A percentile compares a stretch with the other conserved stretches of the same genome.
phyloP scores from a whole-genome alignment of 64 coral and sea anemone genomes.

The Anthopleura sola region DNA sequence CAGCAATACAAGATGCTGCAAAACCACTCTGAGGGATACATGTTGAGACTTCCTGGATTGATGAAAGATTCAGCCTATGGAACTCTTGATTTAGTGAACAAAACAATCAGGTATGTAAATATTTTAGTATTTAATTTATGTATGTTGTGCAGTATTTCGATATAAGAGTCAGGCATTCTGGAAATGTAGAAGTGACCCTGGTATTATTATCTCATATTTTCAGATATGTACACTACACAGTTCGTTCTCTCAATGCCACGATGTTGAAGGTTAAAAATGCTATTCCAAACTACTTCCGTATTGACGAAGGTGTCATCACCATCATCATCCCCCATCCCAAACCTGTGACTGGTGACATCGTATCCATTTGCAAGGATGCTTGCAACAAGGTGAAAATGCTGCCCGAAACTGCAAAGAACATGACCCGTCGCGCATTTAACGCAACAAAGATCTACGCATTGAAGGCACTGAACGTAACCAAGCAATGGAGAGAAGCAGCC shows the following conservation, averaged over 20 bases:
- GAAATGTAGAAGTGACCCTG: background rate
- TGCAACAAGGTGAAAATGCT: conserved; percentile 49
- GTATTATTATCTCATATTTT: background rate
- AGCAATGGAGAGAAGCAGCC: conserved; percentile 13
- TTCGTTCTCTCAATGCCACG: conserved; percentile 30
- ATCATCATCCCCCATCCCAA: conserved; percentile 61
- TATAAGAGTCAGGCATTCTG: background rate
- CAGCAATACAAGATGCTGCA: conserved; percentile 2
- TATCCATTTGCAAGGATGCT: conserved; percentile 25
- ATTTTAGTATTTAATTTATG: background rate
- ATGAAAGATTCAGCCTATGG: conserved; percentile 26
- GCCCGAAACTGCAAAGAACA: conserved; percentile 23
- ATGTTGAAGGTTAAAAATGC: conserved; percentile 34
- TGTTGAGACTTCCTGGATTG: conserved; percentile 25
- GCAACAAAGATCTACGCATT: conserved; percentile 36
- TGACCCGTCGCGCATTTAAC: conserved; percentile 41
- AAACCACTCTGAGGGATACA: background rate
- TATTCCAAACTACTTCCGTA: conserved; percentile 60
- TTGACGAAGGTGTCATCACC: conserved; percentile 45
- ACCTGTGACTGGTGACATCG: conserved; percentile 49
- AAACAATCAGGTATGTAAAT: conserved; percentile 41
- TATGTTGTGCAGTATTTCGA: too few relatives aligned
- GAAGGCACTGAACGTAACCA: conserved; percentile 36
- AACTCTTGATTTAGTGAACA: conserved; percentile 50
- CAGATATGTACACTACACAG: conserved; percentile 40